Base-by-base conservation (phyloP, 2,113 vertebrate species). In the Cyprinodon tularosa region DNA sequence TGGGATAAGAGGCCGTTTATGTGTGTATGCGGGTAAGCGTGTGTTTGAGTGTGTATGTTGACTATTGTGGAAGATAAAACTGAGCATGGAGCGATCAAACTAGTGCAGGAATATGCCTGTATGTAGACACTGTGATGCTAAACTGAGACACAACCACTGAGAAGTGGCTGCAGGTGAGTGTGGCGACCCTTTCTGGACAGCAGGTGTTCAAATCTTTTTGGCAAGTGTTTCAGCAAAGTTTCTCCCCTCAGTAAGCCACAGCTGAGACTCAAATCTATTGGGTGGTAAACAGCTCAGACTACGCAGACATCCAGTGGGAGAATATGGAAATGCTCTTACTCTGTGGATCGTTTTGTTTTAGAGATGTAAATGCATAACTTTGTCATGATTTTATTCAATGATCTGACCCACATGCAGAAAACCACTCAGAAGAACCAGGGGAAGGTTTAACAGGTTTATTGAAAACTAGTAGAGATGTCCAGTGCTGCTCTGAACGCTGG, bases 201-300 rank as follows among this genome's bases (percentile, higher is more conserved):
- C 83, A 85, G 81, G 81, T 81, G 84, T 87, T 88, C 83, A 91
- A 89, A 83, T 93, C 84, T 80, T 81, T 74, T 66, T 74, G 85
- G 87, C 82, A 89, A 80, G 86, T 87, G 76, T 89, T 88, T 72
- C 61, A 48, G 73, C 63, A 76, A 72, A 85, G 71, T 71, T 77
- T 74, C 64, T 72, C 59, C 61, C 40, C 1, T 38, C 73, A 76
- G 77, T 76, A 88, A 82, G 64, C 67, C 70, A 50, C 74, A 84
- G 70, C 66, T 80, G 67, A 83, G 85, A 75, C 82, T 78, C 85
- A 66, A 88, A 84, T 87, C 76, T 17, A 44, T 22, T 62, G 76
- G 45, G 76, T 63, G 63, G 64, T 37, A 42, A 66, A 69, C 69
- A 71, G 71, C 29, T 29, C 29, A 77, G 62, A 62, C 72, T 76